Base-by-base conservation (phyloP, 2,113 vertebrate genomes). In the Strigops habroptila region DNA sequence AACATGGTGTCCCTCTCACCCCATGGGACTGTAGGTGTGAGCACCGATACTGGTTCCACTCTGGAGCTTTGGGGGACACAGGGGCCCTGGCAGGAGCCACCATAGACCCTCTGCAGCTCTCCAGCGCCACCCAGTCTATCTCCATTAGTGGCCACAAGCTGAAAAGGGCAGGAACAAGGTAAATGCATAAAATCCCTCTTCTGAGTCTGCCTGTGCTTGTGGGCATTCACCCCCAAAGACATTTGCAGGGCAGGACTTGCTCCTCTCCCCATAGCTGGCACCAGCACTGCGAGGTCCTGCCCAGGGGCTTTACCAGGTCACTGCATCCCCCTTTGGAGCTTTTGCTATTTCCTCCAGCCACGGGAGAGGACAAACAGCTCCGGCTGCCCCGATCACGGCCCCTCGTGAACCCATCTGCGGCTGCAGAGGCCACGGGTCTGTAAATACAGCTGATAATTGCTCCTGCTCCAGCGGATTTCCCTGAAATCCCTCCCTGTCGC, bases 341-440 rank as follows among this genome's bases (percentile, higher is more conserved):
- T n/a, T 37, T 65, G 60, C 60, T 0, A 0, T n/a, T 64, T 51
- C 9, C 53, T 52, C 18, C 2, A 4, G 24, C 37, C 53, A 35
- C 15, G 24, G 74, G 30, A 78, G 79, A 43, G 60, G 39, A 55
- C 53, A 15, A 79, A 59, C 22, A 30, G 23, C 7, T 1, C 22
- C 1, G 2, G 18, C 23, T 48, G 17, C 31, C 30, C 67, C 1
- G 4, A 4, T 30, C 18, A 1, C 3, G 6, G 22, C 35, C 18
- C 60, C 2, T 1, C 52, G 57, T 3, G 5, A 16, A 4, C 35
- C 87, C 87, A 5, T 33, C 59, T 59, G 49, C 33, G 1, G 2
- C 9, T 0, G 35, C 7, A 1, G 59, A 14, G 69, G 64, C 1
- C 60, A 10, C 0, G 4, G 10, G 6, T 44, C 65, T 25, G 73